Evolutionary conservation across 2,113 vertebrate species (phyloP).

Genomic region (Edolisoma coerulescens): DNA sequence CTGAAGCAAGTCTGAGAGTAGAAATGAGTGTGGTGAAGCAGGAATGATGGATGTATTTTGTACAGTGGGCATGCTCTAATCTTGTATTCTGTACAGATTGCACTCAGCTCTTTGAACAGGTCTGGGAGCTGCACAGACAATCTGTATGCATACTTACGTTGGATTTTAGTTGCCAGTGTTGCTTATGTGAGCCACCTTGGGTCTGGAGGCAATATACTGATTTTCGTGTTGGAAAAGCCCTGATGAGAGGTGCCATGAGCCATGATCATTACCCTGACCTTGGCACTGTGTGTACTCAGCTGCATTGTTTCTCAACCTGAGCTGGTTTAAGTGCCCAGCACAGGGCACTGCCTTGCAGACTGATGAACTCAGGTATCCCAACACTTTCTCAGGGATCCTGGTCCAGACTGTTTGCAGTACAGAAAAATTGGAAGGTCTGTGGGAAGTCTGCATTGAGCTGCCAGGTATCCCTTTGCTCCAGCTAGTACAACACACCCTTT

Average conservation of each 20-base stretch:
- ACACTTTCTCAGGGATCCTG: not conserved
- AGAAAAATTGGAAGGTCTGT: not conserved
- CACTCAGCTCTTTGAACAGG: not conserved
- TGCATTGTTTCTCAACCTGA: not conserved
- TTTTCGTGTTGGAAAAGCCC: not conserved
- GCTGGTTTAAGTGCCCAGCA: not conserved
- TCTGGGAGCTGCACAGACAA: not conserved
- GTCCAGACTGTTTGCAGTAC: not conserved
- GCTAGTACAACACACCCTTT: accelerated
- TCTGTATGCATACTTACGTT: not conserved
- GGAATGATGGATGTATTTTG: not conserved
- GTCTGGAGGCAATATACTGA: not conserved
- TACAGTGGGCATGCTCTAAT: not conserved
- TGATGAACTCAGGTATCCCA: not conserved
- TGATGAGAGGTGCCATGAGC: not conserved
- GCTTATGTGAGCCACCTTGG: not conserved
- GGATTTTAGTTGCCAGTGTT: not conserved
- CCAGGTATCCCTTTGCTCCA: not conserved
- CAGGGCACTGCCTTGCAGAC: not conserved
- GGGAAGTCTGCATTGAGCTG: not conserved
- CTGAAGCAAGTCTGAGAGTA: not conserved
- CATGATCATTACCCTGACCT: not conserved
- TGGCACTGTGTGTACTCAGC: accelerated
- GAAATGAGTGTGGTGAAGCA: not conserved
- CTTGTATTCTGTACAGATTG: not conserved